Evolutionary conservation across 2,797 vertebrate genomes (phyloP).

Genomic region (Platyrinchus mystaceus): DNA sequence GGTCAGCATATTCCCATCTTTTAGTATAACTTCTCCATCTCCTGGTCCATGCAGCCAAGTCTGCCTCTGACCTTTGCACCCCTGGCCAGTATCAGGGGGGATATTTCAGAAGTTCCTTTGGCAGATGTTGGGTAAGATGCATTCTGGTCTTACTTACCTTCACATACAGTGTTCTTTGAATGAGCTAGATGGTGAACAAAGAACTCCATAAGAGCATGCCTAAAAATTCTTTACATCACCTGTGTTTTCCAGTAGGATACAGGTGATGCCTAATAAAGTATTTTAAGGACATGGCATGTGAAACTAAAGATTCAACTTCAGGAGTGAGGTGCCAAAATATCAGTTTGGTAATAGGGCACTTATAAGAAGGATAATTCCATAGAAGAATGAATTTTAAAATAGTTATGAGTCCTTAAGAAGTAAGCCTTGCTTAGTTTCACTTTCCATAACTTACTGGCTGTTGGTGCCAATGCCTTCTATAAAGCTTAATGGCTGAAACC

Average conservation of each 20-base stretch:
- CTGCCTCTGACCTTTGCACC: background rate
- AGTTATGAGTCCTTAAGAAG: background rate
- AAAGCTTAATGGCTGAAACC: background rate
- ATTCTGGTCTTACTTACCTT: background rate
- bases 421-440: background rate
- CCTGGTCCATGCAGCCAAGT: background rate
- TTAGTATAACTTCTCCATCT: background rate
- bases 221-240: background rate
- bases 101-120: background rate
- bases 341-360: background rate
- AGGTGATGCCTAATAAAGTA: background rate
- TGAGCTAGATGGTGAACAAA: background rate
- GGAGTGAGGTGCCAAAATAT: background rate
- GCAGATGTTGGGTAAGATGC: background rate
- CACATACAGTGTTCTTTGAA: accelerated
- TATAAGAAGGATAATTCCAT: background rate
- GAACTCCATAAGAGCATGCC: background rate
- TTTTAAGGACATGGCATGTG: background rate
- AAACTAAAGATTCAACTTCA: background rate
- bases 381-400: background rate
- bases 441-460: background rate
- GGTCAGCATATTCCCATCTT: background rate
- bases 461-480: background rate
- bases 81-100: background rate
- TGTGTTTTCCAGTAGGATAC: background rate